Percentiles rank a stretch among this genome's conserved stretches.
Conservation (phyloP, 2,888 invertebrate genomes). For the Drosophila ochracea region DNA sequence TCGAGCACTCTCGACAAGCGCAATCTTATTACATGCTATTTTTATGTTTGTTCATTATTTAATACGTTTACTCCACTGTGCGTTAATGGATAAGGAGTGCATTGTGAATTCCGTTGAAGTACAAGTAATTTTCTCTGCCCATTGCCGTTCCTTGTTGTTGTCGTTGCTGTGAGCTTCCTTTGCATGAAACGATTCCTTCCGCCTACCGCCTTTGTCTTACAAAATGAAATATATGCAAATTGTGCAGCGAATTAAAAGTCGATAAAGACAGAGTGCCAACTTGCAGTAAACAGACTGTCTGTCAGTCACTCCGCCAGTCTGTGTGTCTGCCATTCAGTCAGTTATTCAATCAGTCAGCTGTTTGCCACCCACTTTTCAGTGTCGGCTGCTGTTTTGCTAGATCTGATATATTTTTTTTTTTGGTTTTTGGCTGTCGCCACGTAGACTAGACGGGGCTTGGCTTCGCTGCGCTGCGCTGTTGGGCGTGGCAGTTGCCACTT, state of each 20-base stretch:
- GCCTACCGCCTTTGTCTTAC: constrained; percentile 53
- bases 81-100: constrained; percentile 39
- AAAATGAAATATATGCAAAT: constrained; percentile 63
- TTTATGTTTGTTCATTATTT: background rate
- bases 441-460: constrained; percentile 69
- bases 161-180: constrained; percentile 63
- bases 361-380: constrained; percentile 50
- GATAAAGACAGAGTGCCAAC: constrained; percentile 56
- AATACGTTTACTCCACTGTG: constrained; percentile 32
- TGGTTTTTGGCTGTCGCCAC: constrained; percentile 52
- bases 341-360: constrained; percentile 46
- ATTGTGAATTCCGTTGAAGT: constrained; percentile 82
- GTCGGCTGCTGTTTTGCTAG: constrained; percentile 15
- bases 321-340: constrained; percentile 11
- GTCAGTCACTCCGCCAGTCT: constrained; percentile 4
- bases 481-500: constrained; percentile 56
- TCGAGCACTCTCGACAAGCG: background rate
- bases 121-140: constrained; percentile 74
- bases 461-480: constrained; percentile 19
- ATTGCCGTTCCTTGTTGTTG: constrained; percentile 20
- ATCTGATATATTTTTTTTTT: constrained; percentile 3
- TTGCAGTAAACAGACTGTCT: constrained; percentile 37
- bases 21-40: background rate
- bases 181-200: constrained; percentile 61
- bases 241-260: constrained; percentile 53